Base-by-base conservation (phyloP, 2,888 invertebrate species). In the Leptinotarsa tumamoca region DNA sequence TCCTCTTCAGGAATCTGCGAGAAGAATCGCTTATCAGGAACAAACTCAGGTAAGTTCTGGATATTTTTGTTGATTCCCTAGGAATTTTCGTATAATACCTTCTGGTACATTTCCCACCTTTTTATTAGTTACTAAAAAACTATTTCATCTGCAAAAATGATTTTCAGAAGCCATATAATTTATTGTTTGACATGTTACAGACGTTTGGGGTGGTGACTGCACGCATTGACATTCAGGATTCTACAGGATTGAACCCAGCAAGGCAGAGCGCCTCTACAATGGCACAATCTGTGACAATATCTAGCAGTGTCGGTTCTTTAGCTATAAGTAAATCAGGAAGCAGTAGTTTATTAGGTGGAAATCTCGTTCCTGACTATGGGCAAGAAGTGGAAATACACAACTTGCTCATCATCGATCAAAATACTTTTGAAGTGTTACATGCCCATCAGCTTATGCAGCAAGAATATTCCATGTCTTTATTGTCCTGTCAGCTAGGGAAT, bases 341-440 rank as follows among this genome's bases (percentile, higher is more conserved):
- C 75, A 83, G 90, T 79, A 89, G 80, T 71, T 17, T 79, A 13
- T 50, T 77, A 50, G 84, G 85, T n/a, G 81, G 84, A n/a, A 87
- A 86, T 75, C 80, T 84, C 3, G 85, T 84, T 14, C 86, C 88
- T 0, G 92, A 94, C 76, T 90, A 91, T 84, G 95, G 96, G 0
- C 94, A 95, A 85, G 98, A 98, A 89, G 92, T 96, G 17, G 98
- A 98, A 89, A 93, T 96, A 43, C 95, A 97, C 88, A 96, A 95
- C 88, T 91, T 99, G 80, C 91, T 99, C 43, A 90, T 99, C 69
- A 93, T 99, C 76, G 98, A 99, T 90, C 97, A 98, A 86, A 97
- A 98, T 88, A 98, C 98, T 0, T 98, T 98, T 88, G 98, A 98
- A 90, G 97, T 98, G 21, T 90, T 98, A 58, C 98, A 98, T 89